Evolutionary conservation across 1,140 invertebrate species (phyloP).

Genomic region (Globodera rostochiensis): DNA sequence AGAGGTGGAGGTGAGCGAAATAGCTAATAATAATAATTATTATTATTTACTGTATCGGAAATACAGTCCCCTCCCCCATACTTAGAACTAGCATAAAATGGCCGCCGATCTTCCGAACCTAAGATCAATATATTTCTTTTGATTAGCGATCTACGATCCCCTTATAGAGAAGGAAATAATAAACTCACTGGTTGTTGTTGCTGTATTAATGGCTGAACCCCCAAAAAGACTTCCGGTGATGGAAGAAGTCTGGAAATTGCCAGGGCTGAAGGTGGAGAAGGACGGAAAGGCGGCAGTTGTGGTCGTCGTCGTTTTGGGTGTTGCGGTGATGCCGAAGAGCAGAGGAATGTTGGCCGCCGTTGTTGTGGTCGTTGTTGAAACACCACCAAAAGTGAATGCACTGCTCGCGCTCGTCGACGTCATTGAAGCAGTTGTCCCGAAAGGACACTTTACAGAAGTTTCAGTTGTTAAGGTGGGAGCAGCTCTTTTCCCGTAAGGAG

Average conservation of each 20-base stretch:
- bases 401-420: background rate
- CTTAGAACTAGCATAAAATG: no score
- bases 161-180: background rate
- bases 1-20: background rate
- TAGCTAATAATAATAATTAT: no score
- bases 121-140: no score
- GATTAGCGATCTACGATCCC: no score
- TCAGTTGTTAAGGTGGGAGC: background rate
- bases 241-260: background rate
- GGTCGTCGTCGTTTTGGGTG: background rate
- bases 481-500: background rate
- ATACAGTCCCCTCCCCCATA: no score
- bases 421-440: background rate
- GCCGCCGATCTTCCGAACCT: no score
- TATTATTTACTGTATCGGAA: no score
- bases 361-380: background rate
- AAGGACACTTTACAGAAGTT: background rate
- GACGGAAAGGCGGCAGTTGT: background rate
- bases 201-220: no score
- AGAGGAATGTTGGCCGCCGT: background rate
- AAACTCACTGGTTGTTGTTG: no score
- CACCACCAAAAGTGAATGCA: constrained; percentile 5
- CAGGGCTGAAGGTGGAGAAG: background rate
- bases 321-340: background rate
- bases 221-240: no score